Evolutionary conservation across 2,888 invertebrate species (phyloP).

Genomic region (Rhamphomyia laevipes): DNA sequence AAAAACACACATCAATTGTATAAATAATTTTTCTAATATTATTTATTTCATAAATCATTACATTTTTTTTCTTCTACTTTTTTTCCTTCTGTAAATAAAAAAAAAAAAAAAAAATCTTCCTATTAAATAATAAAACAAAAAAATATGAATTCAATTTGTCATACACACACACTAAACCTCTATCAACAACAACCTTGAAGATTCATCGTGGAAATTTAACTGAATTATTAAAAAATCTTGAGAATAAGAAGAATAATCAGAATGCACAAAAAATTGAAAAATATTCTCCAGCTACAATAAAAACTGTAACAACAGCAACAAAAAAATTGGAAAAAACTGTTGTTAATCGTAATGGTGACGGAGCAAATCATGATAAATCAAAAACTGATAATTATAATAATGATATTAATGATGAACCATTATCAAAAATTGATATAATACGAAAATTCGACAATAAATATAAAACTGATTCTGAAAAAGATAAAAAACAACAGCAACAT

Average conservation of each 20-base stretch:
- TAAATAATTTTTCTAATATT: slow-evolving; percentile 2
- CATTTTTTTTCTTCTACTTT: slow-evolving; percentile 1
- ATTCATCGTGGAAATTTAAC: slow-evolving; percentile 36
- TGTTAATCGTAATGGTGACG: not conserved
- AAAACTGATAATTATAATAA: slow-evolving; percentile 10
- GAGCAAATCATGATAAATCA: not conserved
- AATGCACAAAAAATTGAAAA: slow-evolving; percentile 13
- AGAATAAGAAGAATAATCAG: slow-evolving; percentile 26
- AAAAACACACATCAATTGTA: not conserved
- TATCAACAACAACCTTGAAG: slow-evolving; percentile 17
- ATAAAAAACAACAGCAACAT: slow-evolving; percentile 6
- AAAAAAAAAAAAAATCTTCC: too few species aligned
- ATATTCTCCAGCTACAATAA: slow-evolving; percentile 8
- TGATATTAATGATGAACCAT: slow-evolving; percentile 15
- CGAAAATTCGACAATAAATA: slow-evolving; percentile 49
- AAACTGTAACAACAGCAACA: slow-evolving; percentile 1
- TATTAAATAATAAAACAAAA: not conserved
- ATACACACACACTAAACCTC: not conserved
- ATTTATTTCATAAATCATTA: not conserved
- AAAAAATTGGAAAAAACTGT: not conserved
- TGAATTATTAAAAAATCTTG: slow-evolving; percentile 33
- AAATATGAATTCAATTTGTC: not conserved
- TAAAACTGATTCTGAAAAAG: slow-evolving; percentile 29
- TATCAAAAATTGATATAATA: slow-evolving; percentile 45
- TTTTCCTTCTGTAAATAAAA: too few species aligned